phyloP scores from a whole-genome alignment of 2,113 vertebrate species.

The Podocnemis expansa region DNA sequence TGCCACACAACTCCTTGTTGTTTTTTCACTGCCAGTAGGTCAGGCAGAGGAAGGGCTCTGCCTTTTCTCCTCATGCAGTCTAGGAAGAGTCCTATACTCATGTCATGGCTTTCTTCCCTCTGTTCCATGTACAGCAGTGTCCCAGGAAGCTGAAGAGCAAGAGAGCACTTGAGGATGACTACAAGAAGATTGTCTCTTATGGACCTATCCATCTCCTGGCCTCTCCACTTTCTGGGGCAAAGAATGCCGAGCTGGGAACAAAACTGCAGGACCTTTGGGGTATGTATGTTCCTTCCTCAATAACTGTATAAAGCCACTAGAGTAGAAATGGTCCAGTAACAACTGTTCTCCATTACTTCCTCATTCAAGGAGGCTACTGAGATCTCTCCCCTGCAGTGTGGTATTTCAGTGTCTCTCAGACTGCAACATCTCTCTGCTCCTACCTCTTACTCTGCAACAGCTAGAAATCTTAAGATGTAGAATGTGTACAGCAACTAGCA shows the following conservation, averaged over 20 bases:
- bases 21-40: background rate
- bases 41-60: background rate
- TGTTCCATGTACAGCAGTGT: slow-evolving; percentile 49
- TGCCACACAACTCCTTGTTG: too few relatives aligned
- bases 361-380: background rate
- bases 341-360: background rate
- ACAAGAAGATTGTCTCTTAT: slow-evolving; percentile 67
- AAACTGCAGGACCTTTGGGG: background rate
- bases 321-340: background rate
- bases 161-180: background rate
- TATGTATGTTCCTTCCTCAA: background rate
- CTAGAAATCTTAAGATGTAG: background rate
- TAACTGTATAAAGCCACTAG: background rate
- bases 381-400: background rate
- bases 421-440: accelerated
- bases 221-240: background rate
- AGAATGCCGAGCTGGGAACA: background rate
- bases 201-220: slow-evolving; percentile 64
- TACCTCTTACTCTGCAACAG: background rate
- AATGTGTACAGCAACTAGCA: background rate
- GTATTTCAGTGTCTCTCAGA: accelerated
- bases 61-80: too few relatives aligned
- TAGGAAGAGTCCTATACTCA: background rate
- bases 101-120: background rate
- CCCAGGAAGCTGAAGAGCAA: background rate